Conservation (phyloP, 2,888 invertebrate genomes). For the Operophtera brumata region DNA sequence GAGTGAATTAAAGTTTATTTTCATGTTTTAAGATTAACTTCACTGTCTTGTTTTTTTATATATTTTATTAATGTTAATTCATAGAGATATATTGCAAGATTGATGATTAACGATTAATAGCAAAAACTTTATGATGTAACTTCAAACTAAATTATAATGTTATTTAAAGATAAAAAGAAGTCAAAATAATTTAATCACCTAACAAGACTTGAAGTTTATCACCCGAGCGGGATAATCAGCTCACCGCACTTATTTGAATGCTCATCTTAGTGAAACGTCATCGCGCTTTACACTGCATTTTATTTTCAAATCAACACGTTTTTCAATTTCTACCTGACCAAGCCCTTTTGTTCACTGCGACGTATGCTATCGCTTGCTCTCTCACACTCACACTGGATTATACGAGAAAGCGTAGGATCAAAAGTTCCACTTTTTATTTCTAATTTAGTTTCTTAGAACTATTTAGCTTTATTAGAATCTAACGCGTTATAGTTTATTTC, state of each 20-base stretch:
- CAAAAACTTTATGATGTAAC: too few species aligned
- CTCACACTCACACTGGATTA: conserved; percentile 30
- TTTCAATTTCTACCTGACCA: conserved; percentile 47
- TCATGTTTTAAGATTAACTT: background rate
- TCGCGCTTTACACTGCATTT: conserved; percentile 26
- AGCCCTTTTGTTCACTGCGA: conserved; percentile 48
- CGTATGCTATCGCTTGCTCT: conserved; percentile 40
- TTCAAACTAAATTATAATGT: too few species aligned
- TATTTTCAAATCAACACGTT: conserved; percentile 37
- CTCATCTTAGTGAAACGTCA: conserved; percentile 29
- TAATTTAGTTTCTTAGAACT: conserved; percentile 20
- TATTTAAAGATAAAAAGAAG: too few species aligned
- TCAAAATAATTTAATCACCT: background rate
- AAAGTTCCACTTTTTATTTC: conserved; percentile 27
- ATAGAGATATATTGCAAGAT: too few species aligned
- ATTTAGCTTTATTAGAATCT: conserved; percentile 10
- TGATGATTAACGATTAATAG: too few species aligned
- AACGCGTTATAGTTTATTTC: background rate
- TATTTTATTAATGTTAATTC: too few species aligned
- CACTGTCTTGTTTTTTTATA: too few species aligned
- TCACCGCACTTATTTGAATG: conserved; percentile 22
- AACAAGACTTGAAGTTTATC: conserved; percentile 20
- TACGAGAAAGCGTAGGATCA: conserved; percentile 33
- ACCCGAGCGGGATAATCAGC: conserved; percentile 23
- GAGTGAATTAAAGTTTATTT: background rate